Percentiles rank a stretch among this genome's conserved stretches.
Evolutionary conservation across 1,140 invertebrate species (phyloP).

Genomic region (Thaumatotibia leucotreta): DNA sequence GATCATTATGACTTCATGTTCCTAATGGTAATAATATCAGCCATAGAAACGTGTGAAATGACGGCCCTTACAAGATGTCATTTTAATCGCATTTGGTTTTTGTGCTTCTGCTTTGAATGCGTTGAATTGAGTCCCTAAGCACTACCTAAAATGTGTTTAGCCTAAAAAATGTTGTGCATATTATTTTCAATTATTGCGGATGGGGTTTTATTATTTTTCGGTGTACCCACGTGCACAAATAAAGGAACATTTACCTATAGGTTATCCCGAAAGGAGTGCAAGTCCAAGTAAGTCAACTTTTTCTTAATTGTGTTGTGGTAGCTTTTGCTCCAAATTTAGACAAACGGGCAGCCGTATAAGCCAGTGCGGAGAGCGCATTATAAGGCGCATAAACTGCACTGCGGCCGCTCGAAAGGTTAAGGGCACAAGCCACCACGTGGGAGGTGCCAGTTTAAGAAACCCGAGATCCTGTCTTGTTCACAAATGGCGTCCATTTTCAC

Average conservation of each 20-base stretch:
- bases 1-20: no score
- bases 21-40: no score
- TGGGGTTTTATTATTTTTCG: not conserved
- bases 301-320: constrained; percentile 49
- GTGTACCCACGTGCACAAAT: not conserved
- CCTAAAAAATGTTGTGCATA: no score
- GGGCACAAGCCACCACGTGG: constrained; percentile 74
- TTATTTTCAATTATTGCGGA: no score
- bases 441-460: constrained; percentile 75
- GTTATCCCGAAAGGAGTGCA: not conserved
- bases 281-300: constrained; percentile 22
- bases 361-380: constrained; percentile 62
- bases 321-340: constrained; percentile 64
- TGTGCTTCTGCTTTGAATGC: no score
- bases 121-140: no score
- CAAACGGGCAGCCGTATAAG: constrained; percentile 50
- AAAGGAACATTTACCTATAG: not conserved
- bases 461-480: constrained; percentile 74
- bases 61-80: no score
- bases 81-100: no score
- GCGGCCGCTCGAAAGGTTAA: constrained; percentile 70
- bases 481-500: constrained; percentile 73
- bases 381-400: constrained; percentile 67
- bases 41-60: no score
- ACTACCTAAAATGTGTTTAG: no score